These are phyloP conservation scores for Callocephalon fimbriatum DNA, from an alignment of 2,113 vertebrate species.

Conservation along the genomic window DNA sequence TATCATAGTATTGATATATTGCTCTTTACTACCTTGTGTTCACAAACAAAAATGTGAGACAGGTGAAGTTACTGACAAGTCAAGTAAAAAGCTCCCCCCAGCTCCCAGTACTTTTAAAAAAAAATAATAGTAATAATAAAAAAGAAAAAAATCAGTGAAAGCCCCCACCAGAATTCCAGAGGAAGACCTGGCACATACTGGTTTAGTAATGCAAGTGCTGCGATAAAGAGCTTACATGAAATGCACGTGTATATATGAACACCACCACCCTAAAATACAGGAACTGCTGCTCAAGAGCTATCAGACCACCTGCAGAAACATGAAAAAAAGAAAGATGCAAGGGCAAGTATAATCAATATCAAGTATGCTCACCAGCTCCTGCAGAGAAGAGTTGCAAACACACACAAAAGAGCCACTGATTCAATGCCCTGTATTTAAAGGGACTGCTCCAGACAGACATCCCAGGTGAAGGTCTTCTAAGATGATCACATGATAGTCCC, in stretches of 20 bases:
- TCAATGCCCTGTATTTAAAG: background rate
- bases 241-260: fast-evolving
- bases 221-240: background rate
- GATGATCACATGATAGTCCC: too few relatives aligned
- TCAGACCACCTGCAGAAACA: background rate
- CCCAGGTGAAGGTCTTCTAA: background rate
- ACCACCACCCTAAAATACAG: background rate
- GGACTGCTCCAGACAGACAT: background rate
- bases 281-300: background rate
- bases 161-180: background rate
- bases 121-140: background rate
- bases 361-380: background rate
- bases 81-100: background rate
- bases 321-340: background rate
- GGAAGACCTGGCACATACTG: background rate
- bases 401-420: background rate
- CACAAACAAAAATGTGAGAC: background rate
- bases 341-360: background rate
- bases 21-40: background rate
- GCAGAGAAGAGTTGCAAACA: background rate
- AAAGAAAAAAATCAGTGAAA: too few relatives aligned
- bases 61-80: background rate
- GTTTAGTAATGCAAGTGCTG: background rate
- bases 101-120: fast-evolving
- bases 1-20: background rate